phyloP scores from a whole-genome alignment of 2,113 vertebrate species.

The Puntigrus tetrazona region DNA sequence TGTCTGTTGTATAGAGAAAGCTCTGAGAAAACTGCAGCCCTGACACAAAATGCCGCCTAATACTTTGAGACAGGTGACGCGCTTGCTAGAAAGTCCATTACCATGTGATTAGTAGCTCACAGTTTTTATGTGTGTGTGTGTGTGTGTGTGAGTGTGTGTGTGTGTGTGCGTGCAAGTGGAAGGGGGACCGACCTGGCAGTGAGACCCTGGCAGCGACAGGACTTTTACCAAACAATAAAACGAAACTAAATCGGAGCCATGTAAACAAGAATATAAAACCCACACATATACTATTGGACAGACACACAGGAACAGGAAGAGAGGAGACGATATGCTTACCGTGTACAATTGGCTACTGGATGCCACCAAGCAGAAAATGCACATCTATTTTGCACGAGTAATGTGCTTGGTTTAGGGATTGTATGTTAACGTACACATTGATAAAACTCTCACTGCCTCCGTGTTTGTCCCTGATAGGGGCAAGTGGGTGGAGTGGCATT shows the following conservation, averaged over 20 bases:
- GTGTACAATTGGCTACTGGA: neutral
- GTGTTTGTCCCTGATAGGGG: neutral
- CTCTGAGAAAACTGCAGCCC: slow-evolving; percentile 34
- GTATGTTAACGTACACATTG: neutral
- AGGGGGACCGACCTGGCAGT: slow-evolving; percentile 24
- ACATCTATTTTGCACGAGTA: neutral
- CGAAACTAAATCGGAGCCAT: neutral
- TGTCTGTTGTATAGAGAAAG: slow-evolving; percentile 42
- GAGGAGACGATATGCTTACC: neutral
- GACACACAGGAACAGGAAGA: neutral
- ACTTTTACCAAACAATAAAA: slow-evolving; percentile 38
- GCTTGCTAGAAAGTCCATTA: slow-evolving; percentile 64
- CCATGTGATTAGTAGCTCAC: slow-evolving; percentile 63
- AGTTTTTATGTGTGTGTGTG: slow-evolving; percentile 32
- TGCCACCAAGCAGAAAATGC: slow-evolving; percentile 3
- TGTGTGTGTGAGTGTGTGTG: slow-evolving; percentile 21
- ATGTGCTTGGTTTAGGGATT: neutral
- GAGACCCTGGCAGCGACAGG: slow-evolving; percentile 41
- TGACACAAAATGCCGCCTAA: slow-evolving; percentile 51
- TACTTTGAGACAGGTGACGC: slow-evolving; percentile 62
- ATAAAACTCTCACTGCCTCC: slow-evolving; percentile 10
- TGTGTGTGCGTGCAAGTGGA: neutral
- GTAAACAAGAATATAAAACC: neutral
- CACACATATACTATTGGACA: neutral
- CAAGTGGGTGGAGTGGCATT: slow-evolving; percentile 27